Evolutionary conservation across 2,888 invertebrate genomes (phyloP).

Genomic region (Caenorhabditis sinica): DNA sequence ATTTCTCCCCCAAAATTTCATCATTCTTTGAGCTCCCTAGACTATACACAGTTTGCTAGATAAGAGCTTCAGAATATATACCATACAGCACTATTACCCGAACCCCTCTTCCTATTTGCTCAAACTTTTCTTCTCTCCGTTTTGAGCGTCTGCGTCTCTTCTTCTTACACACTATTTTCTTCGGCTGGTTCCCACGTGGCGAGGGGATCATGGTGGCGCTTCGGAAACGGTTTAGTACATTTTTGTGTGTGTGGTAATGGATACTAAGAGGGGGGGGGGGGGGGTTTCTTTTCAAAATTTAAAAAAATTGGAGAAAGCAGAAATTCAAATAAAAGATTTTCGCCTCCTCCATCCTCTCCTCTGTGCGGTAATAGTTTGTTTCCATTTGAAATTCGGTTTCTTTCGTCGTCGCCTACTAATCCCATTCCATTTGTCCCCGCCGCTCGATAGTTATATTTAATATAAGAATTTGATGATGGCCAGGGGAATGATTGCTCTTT

Average conservation of each 20-base stretch:
- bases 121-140: not conserved
- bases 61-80: no score
- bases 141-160: not conserved
- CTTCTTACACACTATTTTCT: conserved; percentile 1
- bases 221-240: conserved; percentile 6
- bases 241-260: conserved; percentile 22
- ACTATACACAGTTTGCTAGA: no score
- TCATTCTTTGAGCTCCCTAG: no score
- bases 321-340: conserved; percentile 44
- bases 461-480: no score
- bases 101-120: not conserved
- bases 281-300: not conserved
- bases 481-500: no score
- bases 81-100: no score
- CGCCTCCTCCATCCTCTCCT: conserved; percentile 11
- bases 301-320: conserved; percentile 35
- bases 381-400: not conserved
- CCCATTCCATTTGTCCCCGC: not conserved
- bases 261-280: conserved; percentile 12
- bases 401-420: conserved; percentile 12
- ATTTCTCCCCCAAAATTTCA: no score
- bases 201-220: no score
- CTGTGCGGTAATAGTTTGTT: not conserved
- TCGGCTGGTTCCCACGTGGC: conserved; percentile 21
- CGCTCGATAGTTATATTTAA: conserved; percentile 12